Evolutionary conservation across 1,140 invertebrate genomes (phyloP).

Genomic region (Delia radicum): DNA sequence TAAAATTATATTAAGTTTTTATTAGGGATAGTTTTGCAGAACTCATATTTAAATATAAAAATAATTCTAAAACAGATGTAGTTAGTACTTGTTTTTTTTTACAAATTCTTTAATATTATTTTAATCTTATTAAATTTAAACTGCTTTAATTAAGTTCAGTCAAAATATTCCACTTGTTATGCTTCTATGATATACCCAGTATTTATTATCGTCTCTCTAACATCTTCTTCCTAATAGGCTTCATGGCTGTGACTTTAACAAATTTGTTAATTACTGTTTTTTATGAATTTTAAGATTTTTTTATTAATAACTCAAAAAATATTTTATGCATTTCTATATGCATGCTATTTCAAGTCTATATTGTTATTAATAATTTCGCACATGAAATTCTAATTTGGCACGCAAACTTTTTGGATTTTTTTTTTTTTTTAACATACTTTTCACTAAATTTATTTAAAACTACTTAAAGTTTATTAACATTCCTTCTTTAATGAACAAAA

Average conservation of each 20-base stretch:
- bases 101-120: too few relatives aligned
- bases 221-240: not conserved
- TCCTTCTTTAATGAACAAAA: not conserved
- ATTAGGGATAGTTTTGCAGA: too few relatives aligned
- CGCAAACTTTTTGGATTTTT: constrained; percentile 5
- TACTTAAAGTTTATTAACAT: not conserved
- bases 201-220: too few relatives aligned
- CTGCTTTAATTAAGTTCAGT: too few relatives aligned
- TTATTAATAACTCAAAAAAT: not conserved
- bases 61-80: too few relatives aligned
- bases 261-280: constrained; percentile 20
- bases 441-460: not conserved
- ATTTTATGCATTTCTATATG: not conserved
- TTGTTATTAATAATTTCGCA: constrained; percentile 13
- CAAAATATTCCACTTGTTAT: too few relatives aligned
- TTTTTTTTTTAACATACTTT: not conserved
- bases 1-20: too few relatives aligned
- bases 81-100: too few relatives aligned
- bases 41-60: too few relatives aligned
- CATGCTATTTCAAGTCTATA: not conserved
- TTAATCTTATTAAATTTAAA: too few relatives aligned
- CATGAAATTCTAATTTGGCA: constrained; percentile 17
- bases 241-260: constrained; percentile 23
- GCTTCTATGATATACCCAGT: too few relatives aligned
- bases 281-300: not conserved